phyloP scores from a whole-genome alignment of 2,797 vertebrate genomes.

The Malurus leucopterus region DNA sequence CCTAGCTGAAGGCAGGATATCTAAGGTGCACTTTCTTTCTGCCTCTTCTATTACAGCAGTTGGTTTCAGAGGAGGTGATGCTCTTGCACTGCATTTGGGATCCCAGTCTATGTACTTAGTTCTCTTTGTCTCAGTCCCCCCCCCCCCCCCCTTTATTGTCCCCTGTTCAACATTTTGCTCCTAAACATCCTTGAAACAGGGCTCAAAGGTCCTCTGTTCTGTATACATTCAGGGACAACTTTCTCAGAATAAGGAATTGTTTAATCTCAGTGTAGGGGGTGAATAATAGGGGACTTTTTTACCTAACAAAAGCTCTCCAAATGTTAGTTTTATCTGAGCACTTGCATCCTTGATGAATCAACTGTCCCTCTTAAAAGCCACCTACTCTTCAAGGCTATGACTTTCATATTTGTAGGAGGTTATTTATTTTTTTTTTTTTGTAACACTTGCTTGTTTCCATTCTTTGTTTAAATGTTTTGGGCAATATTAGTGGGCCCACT shows the following conservation, averaged over 20 bases:
- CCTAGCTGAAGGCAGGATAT: not conserved
- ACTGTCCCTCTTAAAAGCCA: not conserved
- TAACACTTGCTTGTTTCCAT: not conserved
- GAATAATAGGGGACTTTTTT: not conserved
- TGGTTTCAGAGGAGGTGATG: not conserved
- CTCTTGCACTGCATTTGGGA: not conserved
- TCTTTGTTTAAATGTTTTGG: not conserved
- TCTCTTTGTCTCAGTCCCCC: not conserved
- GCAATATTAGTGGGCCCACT: not conserved
- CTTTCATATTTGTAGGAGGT: not conserved
- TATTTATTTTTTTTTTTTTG: not conserved
- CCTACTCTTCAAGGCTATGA: not conserved
- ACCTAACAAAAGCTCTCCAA: not conserved
- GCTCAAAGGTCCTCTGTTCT: not conserved
- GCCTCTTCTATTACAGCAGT: not conserved
- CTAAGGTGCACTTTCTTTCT: not conserved
- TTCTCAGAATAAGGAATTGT: not conserved
- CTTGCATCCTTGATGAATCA: not conserved
- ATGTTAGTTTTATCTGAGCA: not conserved
- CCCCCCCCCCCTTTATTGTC: fast-evolving
- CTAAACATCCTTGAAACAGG: not conserved
- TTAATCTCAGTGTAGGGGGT: not conserved
- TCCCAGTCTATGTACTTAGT: not conserved
- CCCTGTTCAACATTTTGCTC: not conserved
- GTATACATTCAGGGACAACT: not conserved